These are phyloP conservation scores for Asbolus verrucosus DNA, from an alignment of 1,140 invertebrate genomes.

Conservation along the genomic window DNA sequence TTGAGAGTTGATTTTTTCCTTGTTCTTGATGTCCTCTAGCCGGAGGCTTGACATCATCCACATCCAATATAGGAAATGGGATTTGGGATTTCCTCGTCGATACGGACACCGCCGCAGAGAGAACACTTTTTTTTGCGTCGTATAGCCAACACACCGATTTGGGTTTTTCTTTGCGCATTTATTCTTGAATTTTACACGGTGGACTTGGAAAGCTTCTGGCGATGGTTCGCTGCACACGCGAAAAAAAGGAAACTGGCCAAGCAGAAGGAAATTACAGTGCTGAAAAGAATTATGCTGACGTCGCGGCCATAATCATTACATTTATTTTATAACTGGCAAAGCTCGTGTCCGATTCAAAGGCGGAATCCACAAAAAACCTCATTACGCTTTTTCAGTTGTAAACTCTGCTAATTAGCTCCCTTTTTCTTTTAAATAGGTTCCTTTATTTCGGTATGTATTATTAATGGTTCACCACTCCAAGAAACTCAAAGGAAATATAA, in stretches of 20 bases:
- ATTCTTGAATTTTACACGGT: background rate
- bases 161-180: slow-evolving; percentile 7
- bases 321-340: background rate
- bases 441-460: background rate
- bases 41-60: slow-evolving; percentile 6
- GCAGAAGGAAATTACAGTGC: too few species aligned
- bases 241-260: too few species aligned
- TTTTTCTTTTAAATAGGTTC: background rate
- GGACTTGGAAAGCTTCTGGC: too few species aligned
- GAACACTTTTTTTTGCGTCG: background rate
- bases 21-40: slow-evolving; percentile 4
- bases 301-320: background rate
- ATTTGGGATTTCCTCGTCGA: slow-evolving; percentile 15
- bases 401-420: background rate
- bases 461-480: too few species aligned
- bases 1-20: background rate
- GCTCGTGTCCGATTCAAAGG: background rate
- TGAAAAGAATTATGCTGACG: too few species aligned
- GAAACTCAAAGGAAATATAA: too few species aligned
- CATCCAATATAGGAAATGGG: slow-evolving; percentile 29
- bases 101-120: slow-evolving; percentile 11
- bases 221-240: too few species aligned
- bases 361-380: background rate
- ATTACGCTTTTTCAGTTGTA: background rate
- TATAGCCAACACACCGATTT: slow-evolving; percentile 2